Evolutionary conservation across 2,888 invertebrate species (phyloP).

Genomic region (Drosophila monieri): DNA sequence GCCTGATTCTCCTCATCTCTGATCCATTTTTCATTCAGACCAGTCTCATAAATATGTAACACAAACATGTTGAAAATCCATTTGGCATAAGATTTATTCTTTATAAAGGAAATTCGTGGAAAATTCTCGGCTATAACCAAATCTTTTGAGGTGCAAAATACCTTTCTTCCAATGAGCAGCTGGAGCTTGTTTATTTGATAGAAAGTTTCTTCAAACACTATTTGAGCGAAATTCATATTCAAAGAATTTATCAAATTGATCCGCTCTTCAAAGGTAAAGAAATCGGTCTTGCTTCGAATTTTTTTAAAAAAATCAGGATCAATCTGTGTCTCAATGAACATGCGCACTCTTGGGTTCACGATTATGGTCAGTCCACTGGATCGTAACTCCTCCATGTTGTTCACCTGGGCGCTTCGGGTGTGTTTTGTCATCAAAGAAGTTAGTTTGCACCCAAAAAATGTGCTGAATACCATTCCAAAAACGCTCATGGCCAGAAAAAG

Average conservation of each 20-base stretch:
- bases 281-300: neutral
- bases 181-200: neutral
- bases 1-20: neutral
- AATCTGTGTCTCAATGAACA: neutral
- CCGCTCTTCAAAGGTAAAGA: neutral
- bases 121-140: neutral
- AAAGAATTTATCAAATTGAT: neutral
- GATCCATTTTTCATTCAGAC: neutral
- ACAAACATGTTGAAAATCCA: neutral
- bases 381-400: conserved; percentile 23
- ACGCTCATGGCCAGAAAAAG: conserved; percentile 33
- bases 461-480: conserved; percentile 30
- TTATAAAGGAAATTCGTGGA: neutral
- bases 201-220: neutral
- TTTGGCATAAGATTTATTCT: neutral
- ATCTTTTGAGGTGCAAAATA: neutral
- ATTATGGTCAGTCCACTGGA: conserved; percentile 6
- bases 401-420: conserved; percentile 12
- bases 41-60: neutral
- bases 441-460: conserved; percentile 39
- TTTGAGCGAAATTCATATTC: neutral
- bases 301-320: neutral
- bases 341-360: rapidly evolving
- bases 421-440: conserved; percentile 35
- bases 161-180: neutral